phyloP scores from a whole-genome alignment of 35 echinoderm and acorn worm genomes.

The Acanthaster planci region DNA sequence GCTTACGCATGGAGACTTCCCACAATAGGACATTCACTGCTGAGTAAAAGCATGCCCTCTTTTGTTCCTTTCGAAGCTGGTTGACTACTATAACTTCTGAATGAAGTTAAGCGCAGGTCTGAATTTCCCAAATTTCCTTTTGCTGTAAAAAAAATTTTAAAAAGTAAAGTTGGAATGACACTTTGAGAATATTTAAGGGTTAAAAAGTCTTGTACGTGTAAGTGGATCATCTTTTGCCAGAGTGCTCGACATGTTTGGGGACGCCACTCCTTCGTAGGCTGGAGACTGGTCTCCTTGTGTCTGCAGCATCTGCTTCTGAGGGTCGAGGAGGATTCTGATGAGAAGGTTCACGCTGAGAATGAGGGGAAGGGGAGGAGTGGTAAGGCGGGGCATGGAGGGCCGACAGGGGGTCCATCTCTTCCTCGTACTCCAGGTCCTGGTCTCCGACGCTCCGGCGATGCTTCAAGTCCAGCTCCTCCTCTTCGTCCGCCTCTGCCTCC shows the following conservation, averaged over 20 bases:
- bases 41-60: no score
- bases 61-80: no score
- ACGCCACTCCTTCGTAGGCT: background rate
- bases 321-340: background rate
- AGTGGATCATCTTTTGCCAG: background rate
- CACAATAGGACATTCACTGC: no score
- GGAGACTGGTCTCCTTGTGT: background rate
- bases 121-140: no score
- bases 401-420: background rate
- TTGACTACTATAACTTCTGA: no score
- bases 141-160: no score
- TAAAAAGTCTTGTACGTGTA: no score
- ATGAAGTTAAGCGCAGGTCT: no score
- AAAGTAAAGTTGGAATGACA: no score
- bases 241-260: background rate
- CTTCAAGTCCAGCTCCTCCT: background rate
- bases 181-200: no score
- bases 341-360: background rate
- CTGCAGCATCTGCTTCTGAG: background rate
- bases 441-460: background rate
- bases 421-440: constrained; percentile 2
- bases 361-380: background rate
- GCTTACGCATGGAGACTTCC: no score
- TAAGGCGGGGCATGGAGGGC: background rate
- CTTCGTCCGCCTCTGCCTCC: background rate